Evolutionary conservation across 2,113 vertebrate species (phyloP).

Genomic region (Diadophis punctatus): DNA sequence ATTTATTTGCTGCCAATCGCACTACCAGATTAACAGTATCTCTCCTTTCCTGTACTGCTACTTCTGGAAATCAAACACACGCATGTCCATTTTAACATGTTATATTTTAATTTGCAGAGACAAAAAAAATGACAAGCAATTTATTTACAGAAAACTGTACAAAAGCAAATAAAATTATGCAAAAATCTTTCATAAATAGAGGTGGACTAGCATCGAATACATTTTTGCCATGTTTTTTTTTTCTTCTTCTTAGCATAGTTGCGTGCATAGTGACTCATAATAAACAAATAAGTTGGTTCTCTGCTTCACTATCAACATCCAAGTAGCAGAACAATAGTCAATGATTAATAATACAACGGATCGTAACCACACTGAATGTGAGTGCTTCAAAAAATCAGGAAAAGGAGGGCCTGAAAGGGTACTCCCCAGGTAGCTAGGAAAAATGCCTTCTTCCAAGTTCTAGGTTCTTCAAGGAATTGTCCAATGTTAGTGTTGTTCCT

Average conservation of each 20-base stretch:
- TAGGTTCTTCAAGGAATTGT: conserved; percentile 28
- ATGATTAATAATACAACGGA: conserved; percentile 97
- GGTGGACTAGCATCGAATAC: conserved; percentile 98
- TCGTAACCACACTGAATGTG: conserved; percentile 85
- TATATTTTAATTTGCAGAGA: conserved; percentile 99
- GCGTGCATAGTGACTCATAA: conserved; percentile 99
- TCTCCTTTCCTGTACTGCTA: conserved; percentile 24
- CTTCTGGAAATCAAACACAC: conserved; percentile 63
- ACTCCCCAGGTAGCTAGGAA: conserved; percentile 73
- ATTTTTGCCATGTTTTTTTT: conserved; percentile 86
- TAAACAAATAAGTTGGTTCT: conserved; percentile 96
- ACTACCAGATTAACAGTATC: background rate
- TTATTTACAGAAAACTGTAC: conserved; percentile 99
- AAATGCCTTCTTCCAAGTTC: conserved; percentile 50
- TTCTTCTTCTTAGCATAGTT: conserved; percentile 85
- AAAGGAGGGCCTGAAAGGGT: conserved; percentile 76
- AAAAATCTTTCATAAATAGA: conserved; percentile 99
- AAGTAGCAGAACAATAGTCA: conserved; percentile 98
- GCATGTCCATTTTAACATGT: conserved; percentile 83
- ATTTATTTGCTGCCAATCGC: background rate
- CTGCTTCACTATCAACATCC: conserved; percentile 98
- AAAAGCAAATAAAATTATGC: conserved; percentile 99
- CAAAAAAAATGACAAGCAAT: conserved; percentile 98
- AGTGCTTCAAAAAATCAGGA: conserved; percentile 82
- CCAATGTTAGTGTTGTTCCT: background rate